phyloP scores from a whole-genome alignment of 2,888 invertebrate genomes.

The Eupsilia transversa region DNA sequence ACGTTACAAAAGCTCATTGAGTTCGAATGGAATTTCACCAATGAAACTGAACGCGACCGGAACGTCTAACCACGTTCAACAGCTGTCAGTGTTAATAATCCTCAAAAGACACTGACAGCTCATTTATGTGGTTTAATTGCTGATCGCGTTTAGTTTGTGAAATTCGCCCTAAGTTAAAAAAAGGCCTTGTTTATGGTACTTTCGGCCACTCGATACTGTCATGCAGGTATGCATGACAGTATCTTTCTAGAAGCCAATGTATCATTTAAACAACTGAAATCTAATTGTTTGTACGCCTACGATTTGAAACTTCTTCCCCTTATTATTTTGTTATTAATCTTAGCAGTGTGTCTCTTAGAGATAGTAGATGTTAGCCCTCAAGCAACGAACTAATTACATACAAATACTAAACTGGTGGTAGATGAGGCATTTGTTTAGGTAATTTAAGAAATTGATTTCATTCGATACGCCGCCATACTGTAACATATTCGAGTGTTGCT shows the following conservation, averaged over 20 bases:
- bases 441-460: neutral
- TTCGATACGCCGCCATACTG: too few relatives aligned
- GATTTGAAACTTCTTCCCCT: neutral
- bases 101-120: neutral
- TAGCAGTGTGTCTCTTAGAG: slow-evolving; percentile 44
- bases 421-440: slow-evolving; percentile 36
- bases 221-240: too few relatives aligned
- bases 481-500: too few relatives aligned
- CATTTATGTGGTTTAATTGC: neutral
- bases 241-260: neutral
- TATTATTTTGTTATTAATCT: slow-evolving; percentile 49
- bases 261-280: neutral
- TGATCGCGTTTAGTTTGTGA: neutral
- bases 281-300: neutral
- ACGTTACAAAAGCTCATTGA: too few relatives aligned
- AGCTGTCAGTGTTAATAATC: too few relatives aligned
- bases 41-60: too few relatives aligned
- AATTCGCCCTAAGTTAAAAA: neutral
- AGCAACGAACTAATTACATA: slow-evolving; percentile 51
- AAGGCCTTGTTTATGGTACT: neutral
- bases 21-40: too few relatives aligned
- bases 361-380: slow-evolving; percentile 64
- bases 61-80: too few relatives aligned
- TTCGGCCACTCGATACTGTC: neutral
- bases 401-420: slow-evolving; percentile 38